phyloP scores from a whole-genome alignment of 2,888 invertebrate genomes.

The Nomada fucata region DNA sequence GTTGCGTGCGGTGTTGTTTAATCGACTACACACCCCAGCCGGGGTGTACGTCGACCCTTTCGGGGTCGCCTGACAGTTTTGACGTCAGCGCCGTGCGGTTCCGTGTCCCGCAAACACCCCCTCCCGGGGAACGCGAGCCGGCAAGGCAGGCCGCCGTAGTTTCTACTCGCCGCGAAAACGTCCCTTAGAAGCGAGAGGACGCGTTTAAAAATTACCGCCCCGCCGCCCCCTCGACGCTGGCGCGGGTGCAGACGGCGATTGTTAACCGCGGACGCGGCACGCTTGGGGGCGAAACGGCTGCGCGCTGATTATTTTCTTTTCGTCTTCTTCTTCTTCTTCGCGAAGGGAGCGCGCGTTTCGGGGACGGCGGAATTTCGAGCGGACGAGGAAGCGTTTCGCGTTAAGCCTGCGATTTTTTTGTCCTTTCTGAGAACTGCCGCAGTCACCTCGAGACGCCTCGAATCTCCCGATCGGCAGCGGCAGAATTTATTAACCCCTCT shows the following conservation, averaged over 20 bases:
- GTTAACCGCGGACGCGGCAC: constrained; percentile 22
- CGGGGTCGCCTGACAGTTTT: constrained; percentile 56
- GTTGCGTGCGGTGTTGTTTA: constrained; percentile 55
- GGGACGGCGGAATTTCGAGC: too few species aligned
- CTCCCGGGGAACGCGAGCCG: constrained; percentile 23
- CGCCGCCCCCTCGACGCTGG: not conserved
- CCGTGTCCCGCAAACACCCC: not conserved
- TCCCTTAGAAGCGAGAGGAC: constrained; percentile 28
- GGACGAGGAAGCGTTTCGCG: too few species aligned
- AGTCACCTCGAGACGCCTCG: too few species aligned
- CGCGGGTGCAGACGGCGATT: constrained; percentile 20
- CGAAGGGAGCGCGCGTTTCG: not conserved
- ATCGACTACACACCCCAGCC: constrained; percentile 47
- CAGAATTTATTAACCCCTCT: constrained; percentile 47
- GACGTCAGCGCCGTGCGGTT: constrained; percentile 46
- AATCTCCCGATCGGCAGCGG: constrained; percentile 26
- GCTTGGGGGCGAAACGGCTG: not conserved
- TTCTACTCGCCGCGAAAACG: constrained; percentile 44
- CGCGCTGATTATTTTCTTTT: not conserved
- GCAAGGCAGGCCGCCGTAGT: constrained; percentile 42
- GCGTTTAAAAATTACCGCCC: constrained; percentile 43
- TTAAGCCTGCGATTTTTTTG: too few species aligned
- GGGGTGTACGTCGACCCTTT: constrained; percentile 53
- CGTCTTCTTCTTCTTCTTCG: not conserved
- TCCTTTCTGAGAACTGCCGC: too few species aligned